phyloP scores from a whole-genome alignment of 1,140 invertebrate species.

The Heliconius eleuchia region DNA sequence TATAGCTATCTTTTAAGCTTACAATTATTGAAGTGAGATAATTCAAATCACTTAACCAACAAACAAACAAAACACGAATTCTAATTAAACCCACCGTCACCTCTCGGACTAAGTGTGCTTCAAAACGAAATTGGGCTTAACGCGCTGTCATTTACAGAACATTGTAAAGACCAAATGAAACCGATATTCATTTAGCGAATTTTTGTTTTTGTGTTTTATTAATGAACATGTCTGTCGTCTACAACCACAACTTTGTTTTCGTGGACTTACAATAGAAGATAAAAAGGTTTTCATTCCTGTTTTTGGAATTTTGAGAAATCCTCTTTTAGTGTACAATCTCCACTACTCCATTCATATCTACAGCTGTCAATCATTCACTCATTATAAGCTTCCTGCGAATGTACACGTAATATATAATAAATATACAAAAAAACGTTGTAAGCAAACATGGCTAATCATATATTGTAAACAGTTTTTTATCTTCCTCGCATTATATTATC shows the following conservation, averaged over 20 bases:
- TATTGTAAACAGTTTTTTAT: neutral
- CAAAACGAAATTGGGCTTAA: conserved; percentile 15
- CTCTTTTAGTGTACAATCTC: too few relatives aligned
- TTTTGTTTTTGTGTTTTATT: neutral
- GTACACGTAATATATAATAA: too few relatives aligned
- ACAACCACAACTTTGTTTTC: too few relatives aligned
- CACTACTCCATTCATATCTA: too few relatives aligned
- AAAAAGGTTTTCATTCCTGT: too few relatives aligned
- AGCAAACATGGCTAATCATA: too few relatives aligned
- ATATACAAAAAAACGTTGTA: too few relatives aligned
- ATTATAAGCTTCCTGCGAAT: too few relatives aligned
- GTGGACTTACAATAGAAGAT: too few relatives aligned
- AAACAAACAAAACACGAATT: conserved; percentile 17
- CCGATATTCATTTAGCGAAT: neutral
- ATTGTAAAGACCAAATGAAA: conserved; percentile 12
- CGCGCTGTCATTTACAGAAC: conserved; percentile 17
- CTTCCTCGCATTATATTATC: neutral
- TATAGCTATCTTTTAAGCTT: neutral
- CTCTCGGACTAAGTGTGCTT: conserved; percentile 16
- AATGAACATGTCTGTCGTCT: neutral
- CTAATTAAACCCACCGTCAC: conserved; percentile 25
- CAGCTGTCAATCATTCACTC: too few relatives aligned
- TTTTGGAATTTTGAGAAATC: too few relatives aligned
- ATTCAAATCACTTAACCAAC: conserved; percentile 20
- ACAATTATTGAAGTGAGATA: neutral